A percentile compares a stretch with the other conserved stretches of the same genome.
phyloP scores from a whole-genome alignment of 2,797 vertebrate genomes.

The Sebastes matsubarae region DNA sequence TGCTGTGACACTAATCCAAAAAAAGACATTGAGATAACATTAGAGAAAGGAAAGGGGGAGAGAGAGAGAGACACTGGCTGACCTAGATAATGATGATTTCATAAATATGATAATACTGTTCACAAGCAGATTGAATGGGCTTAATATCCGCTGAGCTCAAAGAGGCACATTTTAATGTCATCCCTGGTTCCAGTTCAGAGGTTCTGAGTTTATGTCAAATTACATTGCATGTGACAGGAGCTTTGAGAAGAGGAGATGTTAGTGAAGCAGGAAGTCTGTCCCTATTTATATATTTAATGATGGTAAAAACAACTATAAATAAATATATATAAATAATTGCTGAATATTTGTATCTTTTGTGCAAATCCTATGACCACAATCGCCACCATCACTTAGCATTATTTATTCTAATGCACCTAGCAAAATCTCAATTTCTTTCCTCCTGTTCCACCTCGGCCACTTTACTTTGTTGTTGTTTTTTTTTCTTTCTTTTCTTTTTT shows the following conservation, averaged over 20 bases:
- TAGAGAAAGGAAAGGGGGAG: background rate
- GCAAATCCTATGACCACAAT: background rate
- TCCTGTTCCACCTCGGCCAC: background rate
- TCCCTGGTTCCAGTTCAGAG: background rate
- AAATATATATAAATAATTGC: background rate
- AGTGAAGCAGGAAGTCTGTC: background rate
- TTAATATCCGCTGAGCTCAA: constrained; percentile 7
- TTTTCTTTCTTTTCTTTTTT: no score
- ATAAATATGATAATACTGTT: constrained; percentile 24
- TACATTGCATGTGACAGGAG: no score
- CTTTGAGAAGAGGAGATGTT: background rate
- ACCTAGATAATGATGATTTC: background rate
- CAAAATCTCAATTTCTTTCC: background rate
- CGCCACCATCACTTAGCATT: background rate
- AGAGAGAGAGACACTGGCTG: background rate
- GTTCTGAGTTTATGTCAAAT: no score
- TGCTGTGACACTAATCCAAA: constrained; percentile 5
- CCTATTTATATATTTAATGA: background rate
- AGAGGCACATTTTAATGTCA: constrained; percentile 27
- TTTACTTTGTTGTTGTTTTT: background rate
- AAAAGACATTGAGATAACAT: background rate
- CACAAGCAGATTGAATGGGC: background rate
- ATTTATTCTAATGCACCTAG: background rate
- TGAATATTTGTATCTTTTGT: background rate
- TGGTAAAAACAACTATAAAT: background rate